A percentile compares a stretch with the other conserved stretches of the same genome.
These are phyloP conservation scores for Druon quercuslanigerum DNA, from an alignment of 1,140 invertebrate genomes.

Conservation along the genomic window DNA sequence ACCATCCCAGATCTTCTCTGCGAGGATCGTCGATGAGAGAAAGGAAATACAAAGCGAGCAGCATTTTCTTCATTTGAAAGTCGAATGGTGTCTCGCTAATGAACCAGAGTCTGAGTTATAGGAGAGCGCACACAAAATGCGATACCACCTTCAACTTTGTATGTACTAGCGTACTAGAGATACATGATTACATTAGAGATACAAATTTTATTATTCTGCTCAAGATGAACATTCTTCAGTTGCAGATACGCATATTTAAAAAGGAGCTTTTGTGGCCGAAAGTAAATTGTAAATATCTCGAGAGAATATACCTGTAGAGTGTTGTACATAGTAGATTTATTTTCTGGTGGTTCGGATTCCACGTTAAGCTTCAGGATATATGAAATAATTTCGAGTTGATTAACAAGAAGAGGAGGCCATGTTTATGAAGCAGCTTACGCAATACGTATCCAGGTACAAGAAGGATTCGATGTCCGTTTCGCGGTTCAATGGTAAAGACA, in stretches of 20 bases:
- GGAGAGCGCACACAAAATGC: background rate
- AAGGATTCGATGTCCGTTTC: conserved; percentile 39
- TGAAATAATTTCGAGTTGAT: conserved; percentile 10
- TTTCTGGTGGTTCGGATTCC: too few species aligned
- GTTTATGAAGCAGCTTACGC: background rate
- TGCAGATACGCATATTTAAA: too few species aligned
- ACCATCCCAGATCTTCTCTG: background rate
- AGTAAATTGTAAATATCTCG: too few species aligned
- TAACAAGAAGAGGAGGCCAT: background rate
- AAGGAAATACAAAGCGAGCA: conserved; percentile 19
- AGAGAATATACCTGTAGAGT: too few species aligned
- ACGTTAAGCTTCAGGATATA: too few species aligned
- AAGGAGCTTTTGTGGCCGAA: too few species aligned
- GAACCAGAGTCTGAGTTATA: conserved; percentile 24
- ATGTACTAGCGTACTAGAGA: too few species aligned
- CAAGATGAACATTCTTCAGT: too few species aligned
- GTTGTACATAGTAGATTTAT: too few species aligned
- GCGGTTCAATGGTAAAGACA: conserved; percentile 49
- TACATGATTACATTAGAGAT: too few species aligned
- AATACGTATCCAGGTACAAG: conserved; percentile 21
- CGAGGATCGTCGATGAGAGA: background rate
- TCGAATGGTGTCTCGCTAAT: conserved; percentile 25
- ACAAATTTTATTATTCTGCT: too few species aligned
- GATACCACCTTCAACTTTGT: background rate
- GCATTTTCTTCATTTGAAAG: conserved; percentile 29